These are phyloP conservation scores for Sesamia nonagrioides DNA, from an alignment of 1,140 invertebrate species.

Conservation along the genomic window DNA sequence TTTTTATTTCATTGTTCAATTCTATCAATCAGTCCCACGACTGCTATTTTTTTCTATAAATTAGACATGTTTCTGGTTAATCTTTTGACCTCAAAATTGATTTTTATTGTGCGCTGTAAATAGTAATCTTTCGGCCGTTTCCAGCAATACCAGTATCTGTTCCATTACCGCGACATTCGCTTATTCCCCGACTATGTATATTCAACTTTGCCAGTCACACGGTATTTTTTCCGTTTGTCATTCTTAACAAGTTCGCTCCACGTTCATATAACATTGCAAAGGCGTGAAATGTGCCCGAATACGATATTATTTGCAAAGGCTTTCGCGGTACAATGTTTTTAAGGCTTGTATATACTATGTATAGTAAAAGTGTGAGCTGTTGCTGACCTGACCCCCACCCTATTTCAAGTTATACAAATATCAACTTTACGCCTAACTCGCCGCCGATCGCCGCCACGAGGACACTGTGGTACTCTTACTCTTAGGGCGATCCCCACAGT, in stretches of 20 bases:
- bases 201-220: conserved; percentile 64
- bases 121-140: not conserved
- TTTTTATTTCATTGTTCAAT: too few relatives aligned
- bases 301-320: not conserved
- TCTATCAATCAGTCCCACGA: too few relatives aligned
- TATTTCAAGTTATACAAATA: too few relatives aligned
- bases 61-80: too few relatives aligned
- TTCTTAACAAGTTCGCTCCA: conserved; percentile 34
- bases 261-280: not conserved
- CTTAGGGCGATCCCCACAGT: too few relatives aligned
- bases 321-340: not conserved
- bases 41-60: too few relatives aligned
- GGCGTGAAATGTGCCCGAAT: conserved; percentile 22
- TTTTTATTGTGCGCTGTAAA: not conserved
- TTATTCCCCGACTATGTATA: not conserved
- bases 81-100: too few relatives aligned
- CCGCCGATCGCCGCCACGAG: too few relatives aligned
- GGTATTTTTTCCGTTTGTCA: conserved; percentile 61
- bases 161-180: conserved; percentile 51
- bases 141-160: not conserved
- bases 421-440: too few relatives aligned
- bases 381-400: not conserved
- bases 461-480: too few relatives aligned
- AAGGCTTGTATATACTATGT: too few relatives aligned
- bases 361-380: not conserved